phyloP scores from a whole-genome alignment of 2,113 vertebrate species.

The Clinocottus analis region DNA sequence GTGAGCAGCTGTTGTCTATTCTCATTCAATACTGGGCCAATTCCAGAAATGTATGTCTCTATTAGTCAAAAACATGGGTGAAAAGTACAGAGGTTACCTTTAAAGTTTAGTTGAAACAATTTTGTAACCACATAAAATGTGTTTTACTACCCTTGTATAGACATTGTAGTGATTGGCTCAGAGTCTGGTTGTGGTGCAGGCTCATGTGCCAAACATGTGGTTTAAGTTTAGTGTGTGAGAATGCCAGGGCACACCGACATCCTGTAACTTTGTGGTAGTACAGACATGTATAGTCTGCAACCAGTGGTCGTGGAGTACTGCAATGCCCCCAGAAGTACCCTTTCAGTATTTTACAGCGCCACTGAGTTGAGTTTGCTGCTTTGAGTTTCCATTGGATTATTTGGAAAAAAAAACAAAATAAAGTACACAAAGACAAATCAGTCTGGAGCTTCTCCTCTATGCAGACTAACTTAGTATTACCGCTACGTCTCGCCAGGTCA shows the following conservation, averaged over 20 bases:
- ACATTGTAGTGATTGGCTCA: conserved; percentile 10
- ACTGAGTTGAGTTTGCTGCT: conserved; percentile 1
- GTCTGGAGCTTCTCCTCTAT: not conserved
- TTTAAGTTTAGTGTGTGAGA: conserved; percentile 42
- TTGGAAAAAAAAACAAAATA: conserved; percentile 15
- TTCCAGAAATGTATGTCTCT: not conserved
- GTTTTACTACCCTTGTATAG: conserved; percentile 9
- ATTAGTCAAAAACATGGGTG: not conserved
- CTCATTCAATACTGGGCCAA: too few species aligned
- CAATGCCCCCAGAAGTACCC: not conserved
- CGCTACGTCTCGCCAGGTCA: too few species aligned
- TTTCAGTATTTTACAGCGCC: not conserved
- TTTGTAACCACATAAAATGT: conserved; percentile 19
- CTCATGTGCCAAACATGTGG: conserved; percentile 51
- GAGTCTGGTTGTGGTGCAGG: conserved; percentile 22
- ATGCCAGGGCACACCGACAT: conserved; percentile 33
- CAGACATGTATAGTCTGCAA: conserved; percentile 1
- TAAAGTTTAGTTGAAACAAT: conserved; percentile 1
- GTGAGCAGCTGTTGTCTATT: not conserved
- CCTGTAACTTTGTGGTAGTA: conserved; percentile 33
- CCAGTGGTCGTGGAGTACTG: not conserved
- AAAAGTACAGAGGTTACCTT: not conserved
- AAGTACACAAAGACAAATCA: conserved; percentile 12
- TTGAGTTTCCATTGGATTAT: conserved; percentile 16
- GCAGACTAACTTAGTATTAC: not conserved